Evolutionary conservation across 2,888 invertebrate species (phyloP).

Genomic region (Hirtodrosophila confusa): DNA sequence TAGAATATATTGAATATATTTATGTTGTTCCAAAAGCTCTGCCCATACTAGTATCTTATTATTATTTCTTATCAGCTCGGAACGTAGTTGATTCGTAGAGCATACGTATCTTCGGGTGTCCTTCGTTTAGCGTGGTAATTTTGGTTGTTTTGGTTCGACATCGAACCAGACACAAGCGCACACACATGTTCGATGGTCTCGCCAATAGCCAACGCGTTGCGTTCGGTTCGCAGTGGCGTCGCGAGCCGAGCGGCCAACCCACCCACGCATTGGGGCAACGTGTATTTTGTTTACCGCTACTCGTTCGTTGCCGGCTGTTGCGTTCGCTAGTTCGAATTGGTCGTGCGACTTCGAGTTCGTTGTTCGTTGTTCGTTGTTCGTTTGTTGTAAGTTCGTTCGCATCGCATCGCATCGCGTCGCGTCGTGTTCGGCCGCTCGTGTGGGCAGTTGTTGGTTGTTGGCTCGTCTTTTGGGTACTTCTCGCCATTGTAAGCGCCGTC

Average conservation of each 20-base stretch:
- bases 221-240: constrained; percentile 45
- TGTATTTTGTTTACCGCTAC: constrained; percentile 71
- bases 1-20: too few species aligned
- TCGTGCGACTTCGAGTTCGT: constrained; percentile 48
- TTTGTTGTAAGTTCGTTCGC: constrained; percentile 65
- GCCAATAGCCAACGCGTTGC: constrained; percentile 58
- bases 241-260: constrained; percentile 33
- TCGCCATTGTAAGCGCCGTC: constrained; percentile 81
- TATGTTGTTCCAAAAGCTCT: too few species aligned
- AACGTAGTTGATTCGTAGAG: constrained; percentile 53
- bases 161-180: constrained; percentile 51
- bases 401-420: not conserved
- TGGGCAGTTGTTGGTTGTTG: constrained; percentile 54
- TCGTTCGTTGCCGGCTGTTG: constrained; percentile 74
- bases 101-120: constrained; percentile 53
- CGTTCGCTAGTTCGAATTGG: constrained; percentile 74
- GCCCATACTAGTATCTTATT: not conserved
- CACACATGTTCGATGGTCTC: constrained; percentile 68
- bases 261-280: constrained; percentile 37
- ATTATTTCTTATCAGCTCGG: constrained; percentile 30
- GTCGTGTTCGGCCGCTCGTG: constrained; percentile 53
- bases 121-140: constrained; percentile 32
- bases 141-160: constrained; percentile 63
- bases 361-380: not conserved
- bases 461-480: constrained; percentile 71